Base-by-base conservation (phyloP, 2,797 vertebrate genomes). In the Phrynocephalus guinanensis region DNA sequence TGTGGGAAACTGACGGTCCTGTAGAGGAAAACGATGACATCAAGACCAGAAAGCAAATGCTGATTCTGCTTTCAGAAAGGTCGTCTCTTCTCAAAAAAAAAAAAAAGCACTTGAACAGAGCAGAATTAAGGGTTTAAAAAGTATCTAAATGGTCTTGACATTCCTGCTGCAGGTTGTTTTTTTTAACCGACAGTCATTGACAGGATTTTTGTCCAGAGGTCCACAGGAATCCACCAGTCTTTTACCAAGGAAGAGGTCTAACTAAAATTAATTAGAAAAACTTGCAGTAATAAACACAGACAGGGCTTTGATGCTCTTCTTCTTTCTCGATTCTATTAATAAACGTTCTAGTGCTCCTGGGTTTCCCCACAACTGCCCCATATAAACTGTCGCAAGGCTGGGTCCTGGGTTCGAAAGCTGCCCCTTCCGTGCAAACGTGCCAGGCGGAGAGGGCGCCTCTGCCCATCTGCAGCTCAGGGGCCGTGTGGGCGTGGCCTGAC, bases 1-100 rank as follows among this genome's bases (percentile, higher is more conserved):
- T 80, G 90, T 77, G 86, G 77, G 44, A 11, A 15, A 7, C 80
- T 56, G 80, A 67, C 67, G 52, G 84, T 48, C 33, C 71, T 28
- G 11, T 38, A 38, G 70, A 88, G 48, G 90, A 28, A 1, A 0
- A 63, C 20, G 60, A 18, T 66, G 79, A 73, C 26, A 71, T 1
- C 10, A 4, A 3, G n/a, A 1, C 2, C 72, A 80, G 84, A 60
- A 1, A 50, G 67, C 63, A n/a, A 87, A 79, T 72, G 28, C 22
- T 28, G 6, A 71, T 71, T 11, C 52, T 20, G 50, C n/a, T 26
- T 44, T 68, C 33, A 70, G 44, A 20, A 33, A 50, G 15, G 18
- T 78, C 5, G 5, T 52, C 33, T 75, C 30, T 75, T 6, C 28
- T 33, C 71, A 75, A 76, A 84, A 63, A 28, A 44, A 44, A 44